Conservation (phyloP, 1,140 invertebrate genomes). For the Anastrepha ludens region DNA sequence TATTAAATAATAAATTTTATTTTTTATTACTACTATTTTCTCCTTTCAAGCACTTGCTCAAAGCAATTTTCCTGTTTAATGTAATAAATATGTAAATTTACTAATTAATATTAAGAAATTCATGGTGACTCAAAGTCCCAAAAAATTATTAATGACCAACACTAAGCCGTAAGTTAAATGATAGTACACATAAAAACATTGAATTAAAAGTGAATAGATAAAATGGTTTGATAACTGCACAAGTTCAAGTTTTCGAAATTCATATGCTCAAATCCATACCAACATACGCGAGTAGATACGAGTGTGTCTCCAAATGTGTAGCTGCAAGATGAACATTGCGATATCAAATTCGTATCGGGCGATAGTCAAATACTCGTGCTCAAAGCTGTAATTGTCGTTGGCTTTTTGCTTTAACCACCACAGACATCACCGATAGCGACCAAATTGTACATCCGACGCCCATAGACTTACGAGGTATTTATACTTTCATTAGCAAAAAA, state of each 20-base stretch:
- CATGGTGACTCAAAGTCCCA: not conserved
- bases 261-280: not conserved
- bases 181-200: constrained; percentile 6
- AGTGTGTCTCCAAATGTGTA: not conserved
- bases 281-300: not conserved
- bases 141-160: not conserved
- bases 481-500: not conserved
- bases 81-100: no score
- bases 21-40: no score
- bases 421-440: not conserved
- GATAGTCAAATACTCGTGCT: not conserved
- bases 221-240: not conserved
- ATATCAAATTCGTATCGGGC: constrained; percentile 2
- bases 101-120: not conserved
- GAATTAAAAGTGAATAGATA: not conserved
- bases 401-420: not conserved
- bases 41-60: no score
- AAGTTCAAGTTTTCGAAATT: not conserved
- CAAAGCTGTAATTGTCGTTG: not conserved
- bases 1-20: no score
- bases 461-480: not conserved
- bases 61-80: no score
- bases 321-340: constrained; percentile 37
- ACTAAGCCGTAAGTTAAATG: not conserved
- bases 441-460: not conserved